These are phyloP conservation scores for Micoletzkya japonica DNA, from an alignment of 2,888 invertebrate species.

Conservation along the genomic window DNA sequence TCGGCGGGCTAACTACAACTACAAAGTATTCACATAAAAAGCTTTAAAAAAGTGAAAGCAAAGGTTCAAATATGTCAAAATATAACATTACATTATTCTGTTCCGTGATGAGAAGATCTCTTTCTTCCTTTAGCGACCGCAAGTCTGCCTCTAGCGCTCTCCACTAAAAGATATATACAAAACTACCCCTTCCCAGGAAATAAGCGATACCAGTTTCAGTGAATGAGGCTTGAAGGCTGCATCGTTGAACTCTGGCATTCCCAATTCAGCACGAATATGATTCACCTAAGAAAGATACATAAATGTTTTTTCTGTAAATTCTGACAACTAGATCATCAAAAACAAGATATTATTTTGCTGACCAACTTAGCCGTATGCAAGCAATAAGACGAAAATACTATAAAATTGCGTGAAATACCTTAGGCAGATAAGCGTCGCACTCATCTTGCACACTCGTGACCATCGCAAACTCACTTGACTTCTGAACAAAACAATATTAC, in stretches of 20 bases:
- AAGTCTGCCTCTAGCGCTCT: slow-evolving; percentile 21
- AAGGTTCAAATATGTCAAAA: too few species aligned
- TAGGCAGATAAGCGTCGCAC: not conserved
- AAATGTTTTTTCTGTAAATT: too few species aligned
- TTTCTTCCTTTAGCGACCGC: slow-evolving; percentile 3
- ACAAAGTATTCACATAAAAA: too few species aligned
- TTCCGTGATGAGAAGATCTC: not conserved
- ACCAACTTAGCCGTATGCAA: not conserved
- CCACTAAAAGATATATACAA: slow-evolving; percentile 1
- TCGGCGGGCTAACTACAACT: too few species aligned
- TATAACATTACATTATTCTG: too few species aligned
- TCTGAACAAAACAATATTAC: not conserved
- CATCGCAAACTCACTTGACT: slow-evolving; percentile 7
- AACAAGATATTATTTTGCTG: too few species aligned
- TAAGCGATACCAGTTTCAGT: not conserved
- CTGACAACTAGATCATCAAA: too few species aligned
- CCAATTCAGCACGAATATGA: slow-evolving; percentile 14
- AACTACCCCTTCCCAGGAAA: not conserved
- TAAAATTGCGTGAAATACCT: not conserved
- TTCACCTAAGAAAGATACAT: not conserved
- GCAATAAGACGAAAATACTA: not conserved
- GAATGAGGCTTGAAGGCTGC: not conserved
- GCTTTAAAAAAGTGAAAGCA: too few species aligned
- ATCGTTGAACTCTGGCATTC: not conserved
- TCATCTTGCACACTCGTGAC: slow-evolving; percentile 3